These are phyloP conservation scores for Hecatera dysodea DNA, from an alignment of 2,888 invertebrate species.

Conservation along the genomic window DNA sequence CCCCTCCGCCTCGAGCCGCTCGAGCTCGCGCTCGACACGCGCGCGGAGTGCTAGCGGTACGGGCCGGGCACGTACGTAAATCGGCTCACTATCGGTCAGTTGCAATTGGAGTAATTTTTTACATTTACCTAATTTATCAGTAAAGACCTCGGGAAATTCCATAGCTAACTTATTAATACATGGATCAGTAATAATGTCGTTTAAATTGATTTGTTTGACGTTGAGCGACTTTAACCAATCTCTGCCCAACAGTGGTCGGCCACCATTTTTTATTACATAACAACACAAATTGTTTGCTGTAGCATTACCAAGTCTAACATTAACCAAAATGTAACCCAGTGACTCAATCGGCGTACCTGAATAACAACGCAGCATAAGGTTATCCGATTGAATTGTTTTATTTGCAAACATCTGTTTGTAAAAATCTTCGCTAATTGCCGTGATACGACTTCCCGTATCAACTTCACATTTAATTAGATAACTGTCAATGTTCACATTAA, in stretches of 20 bases:
- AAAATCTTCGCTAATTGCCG: too few species aligned
- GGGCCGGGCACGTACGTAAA: neutral
- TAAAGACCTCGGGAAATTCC: neutral
- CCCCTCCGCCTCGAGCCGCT: constrained; percentile 6
- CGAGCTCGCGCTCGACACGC: constrained; percentile 6
- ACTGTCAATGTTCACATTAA: too few species aligned
- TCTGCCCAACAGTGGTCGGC: neutral
- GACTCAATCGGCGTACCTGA: neutral
- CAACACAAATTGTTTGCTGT: neutral
- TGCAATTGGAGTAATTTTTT: constrained; percentile 2
- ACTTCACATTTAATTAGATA: too few species aligned
- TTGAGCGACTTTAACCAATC: constrained; percentile 3
- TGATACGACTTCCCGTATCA: too few species aligned
- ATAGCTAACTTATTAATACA: neutral
- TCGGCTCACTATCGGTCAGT: neutral
- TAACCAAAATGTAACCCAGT: neutral
- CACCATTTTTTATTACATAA: constrained; percentile 7
- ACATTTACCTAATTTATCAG: neutral
- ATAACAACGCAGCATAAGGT: neutral
- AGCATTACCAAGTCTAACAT: neutral
- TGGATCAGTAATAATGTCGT: neutral
- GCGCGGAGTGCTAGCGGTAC: constrained; percentile 15
- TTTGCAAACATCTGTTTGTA: too few species aligned
- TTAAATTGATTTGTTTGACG: constrained; percentile 3
- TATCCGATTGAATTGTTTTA: neutral